Evolutionary conservation across 2,797 vertebrate species (phyloP).

Genomic region (Hipposideros larvatus): DNA sequence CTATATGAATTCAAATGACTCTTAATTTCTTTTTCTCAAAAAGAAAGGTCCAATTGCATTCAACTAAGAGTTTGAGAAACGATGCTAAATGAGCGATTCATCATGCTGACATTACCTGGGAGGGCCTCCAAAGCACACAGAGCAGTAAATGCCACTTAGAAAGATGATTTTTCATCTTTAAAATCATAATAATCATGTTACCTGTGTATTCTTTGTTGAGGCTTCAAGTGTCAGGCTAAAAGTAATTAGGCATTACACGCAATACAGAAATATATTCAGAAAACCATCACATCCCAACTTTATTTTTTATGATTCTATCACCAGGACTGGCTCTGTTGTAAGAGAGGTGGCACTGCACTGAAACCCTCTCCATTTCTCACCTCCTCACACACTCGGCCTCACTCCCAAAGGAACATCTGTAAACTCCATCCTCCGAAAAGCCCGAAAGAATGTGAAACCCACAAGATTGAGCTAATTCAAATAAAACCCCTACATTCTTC

Average conservation of each 20-base stretch:
- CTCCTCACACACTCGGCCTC: neutral
- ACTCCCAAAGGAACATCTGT: neutral
- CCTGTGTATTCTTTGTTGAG: neutral
- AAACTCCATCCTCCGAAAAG: neutral
- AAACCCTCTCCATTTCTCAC: neutral
- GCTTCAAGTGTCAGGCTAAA: neutral
- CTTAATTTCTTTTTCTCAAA: slow-evolving; percentile 46
- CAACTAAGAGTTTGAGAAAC: slow-evolving; percentile 33
- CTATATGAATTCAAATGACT: slow-evolving; percentile 29
- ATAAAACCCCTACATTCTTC: neutral
- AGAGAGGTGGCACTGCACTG: accelerated
- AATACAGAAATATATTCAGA: neutral
- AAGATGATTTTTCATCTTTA: slow-evolving; percentile 42
- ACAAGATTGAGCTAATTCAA: slow-evolving; percentile 61
- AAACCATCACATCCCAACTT: neutral
- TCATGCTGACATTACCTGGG: slow-evolving; percentile 6
- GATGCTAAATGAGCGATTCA: neutral
- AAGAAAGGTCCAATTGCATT: neutral
- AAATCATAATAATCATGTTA: neutral
- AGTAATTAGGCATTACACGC: neutral
- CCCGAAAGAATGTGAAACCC: neutral
- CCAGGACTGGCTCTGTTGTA: neutral
- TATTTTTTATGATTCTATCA: neutral
- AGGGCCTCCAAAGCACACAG: slow-evolving; percentile 55
- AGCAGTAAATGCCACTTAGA: slow-evolving; percentile 36